Conservation (phyloP, 2,797 vertebrate genomes). For the Artibeus lituratus region DNA sequence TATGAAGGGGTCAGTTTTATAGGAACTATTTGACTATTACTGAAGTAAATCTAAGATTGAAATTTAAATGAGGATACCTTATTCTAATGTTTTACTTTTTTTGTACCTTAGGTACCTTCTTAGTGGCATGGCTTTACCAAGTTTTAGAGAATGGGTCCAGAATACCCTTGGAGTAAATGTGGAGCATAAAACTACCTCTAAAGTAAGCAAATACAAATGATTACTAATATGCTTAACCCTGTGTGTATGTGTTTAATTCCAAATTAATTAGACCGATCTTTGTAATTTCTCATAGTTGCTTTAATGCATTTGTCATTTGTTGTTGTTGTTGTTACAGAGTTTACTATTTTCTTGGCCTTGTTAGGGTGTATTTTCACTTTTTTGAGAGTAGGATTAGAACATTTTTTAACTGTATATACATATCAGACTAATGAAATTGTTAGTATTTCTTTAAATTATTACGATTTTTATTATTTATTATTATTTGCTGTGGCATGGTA, state of each 20-base stretch:
- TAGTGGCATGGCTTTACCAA: conserved; percentile 93
- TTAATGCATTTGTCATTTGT: background rate
- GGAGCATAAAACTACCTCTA: conserved; percentile 93
- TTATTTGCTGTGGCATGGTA: background rate
- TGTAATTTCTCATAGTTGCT: conserved; percentile 29
- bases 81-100: conserved; percentile 73
- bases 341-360: background rate
- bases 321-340: background rate
- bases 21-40: background rate
- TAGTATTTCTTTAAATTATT: conserved; percentile 4
- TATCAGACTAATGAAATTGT: conserved; percentile 3
- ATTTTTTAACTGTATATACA: background rate
- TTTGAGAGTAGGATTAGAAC: conserved; percentile 16
- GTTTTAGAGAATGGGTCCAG: conserved; percentile 95
- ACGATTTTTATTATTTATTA: background rate
- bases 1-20: background rate
- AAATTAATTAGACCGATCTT: conserved; percentile 18
- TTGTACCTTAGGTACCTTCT: conserved; percentile 91
- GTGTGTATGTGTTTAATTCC: background rate
- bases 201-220: conserved; percentile 86
- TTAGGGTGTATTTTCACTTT: background rate
- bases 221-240: conserved; percentile 16
- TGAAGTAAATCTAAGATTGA: conserved; percentile 18
- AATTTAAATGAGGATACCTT: conserved; percentile 44
- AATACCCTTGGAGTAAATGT: conserved; percentile 91